Base-by-base conservation (phyloP, 2,888 invertebrate genomes). In the Sarcophaga caerulescens region DNA sequence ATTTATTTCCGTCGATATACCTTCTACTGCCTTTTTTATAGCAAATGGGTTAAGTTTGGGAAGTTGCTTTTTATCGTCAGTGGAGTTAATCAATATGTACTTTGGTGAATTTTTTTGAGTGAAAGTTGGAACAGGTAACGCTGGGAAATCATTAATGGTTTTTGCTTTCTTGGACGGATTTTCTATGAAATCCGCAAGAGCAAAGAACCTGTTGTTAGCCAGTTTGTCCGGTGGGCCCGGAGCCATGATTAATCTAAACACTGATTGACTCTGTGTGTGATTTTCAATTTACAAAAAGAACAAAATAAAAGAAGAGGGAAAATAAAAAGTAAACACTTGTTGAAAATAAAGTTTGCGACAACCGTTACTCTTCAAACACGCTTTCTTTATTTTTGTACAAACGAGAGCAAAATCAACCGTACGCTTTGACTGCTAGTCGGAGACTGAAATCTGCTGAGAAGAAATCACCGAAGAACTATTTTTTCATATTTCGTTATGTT, bases 131-230 rank as follows among this genome's bases (percentile, higher is more conserved):
- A n/a, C 21, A 12, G 73, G 45, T 12, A 73, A 25, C 3, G 35
- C 44, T n/a, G 73, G 60, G 12, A 73, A 73, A 14, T 62, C 73
- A 45, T 66, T 66, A 25, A 25, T 19, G 1, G 45, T 3, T 17
- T 62, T 74, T 74, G 35, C 19, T 62, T 19, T 25, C 62, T 19
- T 45, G 4, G 21, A 21, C 8, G 73, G 47, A 23, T 62, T 62
- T 23, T 62, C 73, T 12, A 62, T 74, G 23, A 47, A 62, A 63
- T 74, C 45, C 45, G 45, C 74, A 5, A 66, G 44, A 12, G 23
- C 23, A 23, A 12, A 14, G 23, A 23, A 63, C 14, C 63, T 63
- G 23, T 63, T 63, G 14, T 63, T 63, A 4, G 63, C 25, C 12
- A 63, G 14, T 25, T 63, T 63, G 25, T 63, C 63, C 63, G 63